A percentile compares a stretch with the other conserved stretches of the same genome.
Evolutionary conservation across 2,113 vertebrate species (phyloP).

Genomic region (Numenius arquata): DNA sequence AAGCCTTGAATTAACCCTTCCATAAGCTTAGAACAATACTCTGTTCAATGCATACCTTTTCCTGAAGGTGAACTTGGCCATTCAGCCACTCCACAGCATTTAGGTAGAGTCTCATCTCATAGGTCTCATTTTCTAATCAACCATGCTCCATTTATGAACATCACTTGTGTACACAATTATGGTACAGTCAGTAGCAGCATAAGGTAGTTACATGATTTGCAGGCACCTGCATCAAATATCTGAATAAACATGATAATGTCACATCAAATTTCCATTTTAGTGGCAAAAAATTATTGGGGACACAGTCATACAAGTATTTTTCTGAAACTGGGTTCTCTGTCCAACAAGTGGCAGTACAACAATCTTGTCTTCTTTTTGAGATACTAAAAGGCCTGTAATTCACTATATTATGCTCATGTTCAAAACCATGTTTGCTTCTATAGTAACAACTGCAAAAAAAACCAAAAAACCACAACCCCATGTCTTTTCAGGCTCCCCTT

Average conservation of each 20-base stretch:
- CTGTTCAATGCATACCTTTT: background rate
- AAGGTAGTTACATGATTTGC: background rate
- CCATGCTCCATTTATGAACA: conserved; percentile 2
- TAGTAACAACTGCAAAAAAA: background rate
- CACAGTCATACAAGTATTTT: background rate
- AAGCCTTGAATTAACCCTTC: background rate
- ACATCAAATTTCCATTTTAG: background rate
- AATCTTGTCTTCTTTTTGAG: background rate
- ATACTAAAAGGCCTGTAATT: background rate
- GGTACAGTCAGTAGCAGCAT: background rate
- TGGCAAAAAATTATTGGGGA: background rate
- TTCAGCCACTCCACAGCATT: background rate
- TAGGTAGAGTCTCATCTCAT: background rate
- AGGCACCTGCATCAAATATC: conserved; percentile 25
- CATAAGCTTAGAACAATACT: background rate
- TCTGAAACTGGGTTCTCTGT: background rate
- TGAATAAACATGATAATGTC: conserved; percentile 20
- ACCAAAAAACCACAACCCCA: background rate
- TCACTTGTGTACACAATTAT: conserved; percentile 36
- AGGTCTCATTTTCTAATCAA: conserved; percentile 47
- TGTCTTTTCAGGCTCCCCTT: background rate
- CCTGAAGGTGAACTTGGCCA: background rate
- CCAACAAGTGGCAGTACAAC: background rate
- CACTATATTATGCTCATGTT: background rate
- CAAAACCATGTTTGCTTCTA: background rate